Percentiles rank a stretch among this genome's conserved stretches.
phyloP scores from a whole-genome alignment of 1,140 invertebrate genomes.

The Anoplophora glabripennis region DNA sequence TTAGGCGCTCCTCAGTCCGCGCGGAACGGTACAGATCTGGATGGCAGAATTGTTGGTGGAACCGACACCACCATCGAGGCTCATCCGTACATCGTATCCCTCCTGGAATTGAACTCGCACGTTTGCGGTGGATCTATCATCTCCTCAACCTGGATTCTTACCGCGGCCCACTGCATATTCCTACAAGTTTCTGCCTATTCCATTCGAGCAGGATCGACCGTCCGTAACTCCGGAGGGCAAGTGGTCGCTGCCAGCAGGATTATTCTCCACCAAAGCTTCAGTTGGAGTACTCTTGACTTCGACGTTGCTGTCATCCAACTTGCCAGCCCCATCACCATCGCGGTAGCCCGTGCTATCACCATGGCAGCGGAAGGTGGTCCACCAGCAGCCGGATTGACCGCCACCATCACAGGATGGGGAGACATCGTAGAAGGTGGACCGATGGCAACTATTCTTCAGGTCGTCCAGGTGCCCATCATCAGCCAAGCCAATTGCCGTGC shows the following conservation, averaged over 20 bases:
- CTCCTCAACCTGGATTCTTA: too few species aligned
- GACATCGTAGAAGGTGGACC: slow-evolving; percentile 12
- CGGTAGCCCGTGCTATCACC: not conserved
- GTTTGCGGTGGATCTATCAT: too few species aligned
- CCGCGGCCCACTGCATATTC: too few species aligned
- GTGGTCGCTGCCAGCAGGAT: slow-evolving; percentile 41
- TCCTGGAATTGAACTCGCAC: too few species aligned
- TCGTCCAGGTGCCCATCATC: slow-evolving; percentile 43
- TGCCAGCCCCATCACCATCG: not conserved
- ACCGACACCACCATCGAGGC: too few species aligned
- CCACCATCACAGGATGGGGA: slow-evolving; percentile 61
- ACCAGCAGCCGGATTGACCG: slow-evolving; percentile 5
- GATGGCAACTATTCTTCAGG: slow-evolving; percentile 29
- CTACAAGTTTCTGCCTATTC: too few species aligned
- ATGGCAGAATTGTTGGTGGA: too few species aligned
- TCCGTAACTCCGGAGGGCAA: slow-evolving; percentile 36
- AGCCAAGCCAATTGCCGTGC: slow-evolving; percentile 30
- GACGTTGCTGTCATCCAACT: slow-evolving; percentile 55
- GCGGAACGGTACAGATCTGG: too few species aligned
- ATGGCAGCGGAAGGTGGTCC: slow-evolving; percentile 2
- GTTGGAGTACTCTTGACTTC: slow-evolving; percentile 48
- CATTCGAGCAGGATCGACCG: slow-evolving; percentile 36
- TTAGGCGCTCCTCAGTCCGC: too few species aligned
- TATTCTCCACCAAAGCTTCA: slow-evolving; percentile 48
- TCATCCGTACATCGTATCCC: too few species aligned